These are phyloP conservation scores for Hippopotamus amphibius DNA, from an alignment of 2,113 vertebrate species.

Conservation along the genomic window DNA sequence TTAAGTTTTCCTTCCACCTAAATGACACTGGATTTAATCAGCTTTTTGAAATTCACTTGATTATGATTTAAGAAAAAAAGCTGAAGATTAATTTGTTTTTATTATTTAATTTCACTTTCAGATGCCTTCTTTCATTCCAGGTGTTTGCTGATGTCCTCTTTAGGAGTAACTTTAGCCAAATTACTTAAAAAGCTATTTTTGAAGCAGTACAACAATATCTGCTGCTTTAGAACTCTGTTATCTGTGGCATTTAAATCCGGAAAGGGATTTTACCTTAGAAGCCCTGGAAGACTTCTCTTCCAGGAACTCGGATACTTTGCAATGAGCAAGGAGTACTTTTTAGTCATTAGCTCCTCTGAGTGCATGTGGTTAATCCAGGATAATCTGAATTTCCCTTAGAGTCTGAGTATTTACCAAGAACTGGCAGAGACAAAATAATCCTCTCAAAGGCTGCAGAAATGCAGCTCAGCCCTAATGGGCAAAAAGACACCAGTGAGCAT, in stretches of 20 bases:
- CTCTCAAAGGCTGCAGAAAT: background rate
- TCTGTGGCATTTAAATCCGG: background rate
- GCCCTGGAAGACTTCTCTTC: background rate
- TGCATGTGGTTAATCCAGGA: background rate
- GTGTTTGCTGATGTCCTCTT: background rate
- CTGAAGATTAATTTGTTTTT: background rate
- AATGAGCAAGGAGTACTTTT: background rate
- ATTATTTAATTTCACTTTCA: background rate
- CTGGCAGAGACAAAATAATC: slow-evolving; percentile 36
- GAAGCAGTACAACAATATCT: background rate
- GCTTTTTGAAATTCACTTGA: background rate
- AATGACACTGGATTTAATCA: background rate
- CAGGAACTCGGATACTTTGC: background rate
- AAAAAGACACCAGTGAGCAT: background rate
- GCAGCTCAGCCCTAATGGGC: background rate
- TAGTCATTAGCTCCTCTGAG: background rate
- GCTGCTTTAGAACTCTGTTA: background rate
- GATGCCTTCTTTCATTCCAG: background rate
- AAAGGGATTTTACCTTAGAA: background rate
- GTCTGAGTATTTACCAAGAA: slow-evolving; percentile 53
- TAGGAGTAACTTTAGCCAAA: background rate
- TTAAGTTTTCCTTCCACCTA: background rate
- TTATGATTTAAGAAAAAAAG: background rate
- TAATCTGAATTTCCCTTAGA: slow-evolving; percentile 34
- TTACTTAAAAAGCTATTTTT: background rate